Evolutionary conservation across 2,113 vertebrate genomes (phyloP).

Genomic region (Polyodon spathula): DNA sequence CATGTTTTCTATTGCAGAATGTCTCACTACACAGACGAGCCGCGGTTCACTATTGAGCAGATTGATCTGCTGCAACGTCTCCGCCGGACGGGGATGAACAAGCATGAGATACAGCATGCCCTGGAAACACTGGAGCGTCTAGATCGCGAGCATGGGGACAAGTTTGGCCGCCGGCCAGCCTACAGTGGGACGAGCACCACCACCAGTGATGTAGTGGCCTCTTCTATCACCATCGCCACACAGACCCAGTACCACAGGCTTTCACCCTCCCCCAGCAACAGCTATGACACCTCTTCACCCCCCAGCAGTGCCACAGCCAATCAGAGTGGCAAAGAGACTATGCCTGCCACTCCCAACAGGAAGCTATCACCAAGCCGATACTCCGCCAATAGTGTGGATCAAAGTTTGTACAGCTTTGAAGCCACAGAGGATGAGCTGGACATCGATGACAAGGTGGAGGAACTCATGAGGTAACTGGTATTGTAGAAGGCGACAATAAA

Average conservation of each 20-base stretch:
- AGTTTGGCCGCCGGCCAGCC: constrained; percentile 80
- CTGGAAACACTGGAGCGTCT: constrained; percentile 95
- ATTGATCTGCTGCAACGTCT: constrained; percentile 97
- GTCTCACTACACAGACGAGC: constrained; percentile 96
- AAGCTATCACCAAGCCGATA: constrained; percentile 91
- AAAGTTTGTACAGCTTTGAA: constrained; percentile 81
- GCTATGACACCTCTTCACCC: constrained; percentile 86
- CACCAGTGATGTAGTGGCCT: constrained; percentile 36
- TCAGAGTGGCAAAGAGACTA: constrained; percentile 82
- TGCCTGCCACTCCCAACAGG: constrained; percentile 77
- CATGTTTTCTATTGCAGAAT: constrained; percentile 74
- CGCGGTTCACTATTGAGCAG: constrained; percentile 98
- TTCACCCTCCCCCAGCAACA: constrained; percentile 88
- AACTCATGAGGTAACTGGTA: constrained; percentile 84
- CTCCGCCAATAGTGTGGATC: constrained; percentile 73
- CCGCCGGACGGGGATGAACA: constrained; percentile 87
- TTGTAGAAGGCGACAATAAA: too few relatives aligned
- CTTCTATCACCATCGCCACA: constrained; percentile 79
- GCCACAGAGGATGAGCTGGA: constrained; percentile 90
- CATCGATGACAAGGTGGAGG: constrained; percentile 95
- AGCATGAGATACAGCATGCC: constrained; percentile 90
- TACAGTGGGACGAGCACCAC: constrained; percentile 52
- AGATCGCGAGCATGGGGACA: constrained; percentile 93
- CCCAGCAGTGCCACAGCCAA: constrained; percentile 73
- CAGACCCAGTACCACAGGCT: constrained; percentile 86